Percentiles rank a stretch among this genome's conserved stretches.
These are phyloP conservation scores for Caenorhabditis doughertyi DNA, from an alignment of 2,888 invertebrate species.

Conservation along the genomic window DNA sequence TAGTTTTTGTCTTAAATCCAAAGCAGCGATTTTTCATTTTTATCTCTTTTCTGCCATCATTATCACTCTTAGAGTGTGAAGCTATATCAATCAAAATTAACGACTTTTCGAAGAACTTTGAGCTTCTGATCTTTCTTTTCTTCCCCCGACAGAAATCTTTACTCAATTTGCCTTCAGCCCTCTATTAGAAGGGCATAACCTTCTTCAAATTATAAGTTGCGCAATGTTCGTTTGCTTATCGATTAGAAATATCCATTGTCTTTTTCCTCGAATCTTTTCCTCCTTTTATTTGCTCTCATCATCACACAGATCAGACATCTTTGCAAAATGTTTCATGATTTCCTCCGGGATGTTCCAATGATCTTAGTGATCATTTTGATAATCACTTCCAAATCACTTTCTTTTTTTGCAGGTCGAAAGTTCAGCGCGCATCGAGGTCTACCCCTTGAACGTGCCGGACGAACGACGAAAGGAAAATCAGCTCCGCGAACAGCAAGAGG, in stretches of 20 bases:
- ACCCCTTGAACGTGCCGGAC: constrained; percentile 77
- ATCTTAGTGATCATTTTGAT: constrained; percentile 2
- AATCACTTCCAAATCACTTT: neutral
- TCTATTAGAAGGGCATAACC: too few relatives aligned
- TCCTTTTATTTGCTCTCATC: constrained; percentile 33
- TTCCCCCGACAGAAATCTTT: too few relatives aligned
- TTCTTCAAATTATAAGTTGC: neutral
- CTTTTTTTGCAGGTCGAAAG: constrained; percentile 78
- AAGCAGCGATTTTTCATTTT: neutral
- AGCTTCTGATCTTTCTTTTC: too few relatives aligned
- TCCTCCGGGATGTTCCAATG: constrained; percentile 14
- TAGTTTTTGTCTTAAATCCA: too few relatives aligned
- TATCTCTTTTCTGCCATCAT: too few relatives aligned
- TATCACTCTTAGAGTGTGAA: too few relatives aligned
- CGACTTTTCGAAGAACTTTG: too few relatives aligned
- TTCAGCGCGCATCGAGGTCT: constrained; percentile 81
- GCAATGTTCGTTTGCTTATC: constrained; percentile 6
- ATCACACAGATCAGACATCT: constrained; percentile 40
- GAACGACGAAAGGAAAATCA: constrained; percentile 68
- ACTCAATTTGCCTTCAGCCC: too few relatives aligned
- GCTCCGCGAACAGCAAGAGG: constrained; percentile 68
- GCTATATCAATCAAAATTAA: too few relatives aligned
- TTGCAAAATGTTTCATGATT: constrained; percentile 7
- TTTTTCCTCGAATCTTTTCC: constrained; percentile 1
- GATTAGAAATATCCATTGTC: constrained; percentile 16